These are phyloP conservation scores for Halichoeres trimaculatus DNA, from an alignment of 2,113 vertebrate species.

Conservation along the genomic window DNA sequence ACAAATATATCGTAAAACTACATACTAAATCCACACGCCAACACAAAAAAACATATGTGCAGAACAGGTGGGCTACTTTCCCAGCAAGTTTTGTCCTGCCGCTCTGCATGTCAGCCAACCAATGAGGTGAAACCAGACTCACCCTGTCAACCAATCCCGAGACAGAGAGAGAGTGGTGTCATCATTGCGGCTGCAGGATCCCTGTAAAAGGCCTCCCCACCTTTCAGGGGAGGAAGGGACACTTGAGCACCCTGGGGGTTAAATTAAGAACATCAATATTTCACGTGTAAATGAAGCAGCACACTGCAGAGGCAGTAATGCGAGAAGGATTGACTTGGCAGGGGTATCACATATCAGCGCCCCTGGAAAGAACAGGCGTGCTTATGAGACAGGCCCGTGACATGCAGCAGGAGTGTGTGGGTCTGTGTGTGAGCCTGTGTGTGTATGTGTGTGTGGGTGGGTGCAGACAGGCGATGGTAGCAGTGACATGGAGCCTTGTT, in stretches of 20 bases:
- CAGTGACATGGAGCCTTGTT: constrained; percentile 31
- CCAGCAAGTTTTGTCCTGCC: background rate
- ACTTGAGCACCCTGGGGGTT: constrained; percentile 77
- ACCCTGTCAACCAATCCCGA: constrained; percentile 39
- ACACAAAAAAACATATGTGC: background rate
- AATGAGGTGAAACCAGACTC: constrained; percentile 22
- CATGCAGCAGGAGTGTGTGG: constrained; percentile 36
- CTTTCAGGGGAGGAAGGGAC: constrained; percentile 49
- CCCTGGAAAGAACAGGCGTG: constrained; percentile 68
- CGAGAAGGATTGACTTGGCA: constrained; percentile 70
- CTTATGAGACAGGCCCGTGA: constrained; percentile 42
- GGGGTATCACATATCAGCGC: constrained; percentile 65
- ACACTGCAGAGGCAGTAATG: constrained; percentile 74
- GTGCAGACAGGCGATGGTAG: constrained; percentile 13
- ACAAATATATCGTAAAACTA: background rate
- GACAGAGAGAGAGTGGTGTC: constrained; percentile 14
- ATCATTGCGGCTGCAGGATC: constrained; percentile 1
- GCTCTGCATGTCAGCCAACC: background rate
- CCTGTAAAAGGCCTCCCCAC: constrained; percentile 48
- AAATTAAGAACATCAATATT: constrained; percentile 84
- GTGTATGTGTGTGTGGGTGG: background rate
- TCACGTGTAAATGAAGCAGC: constrained; percentile 83
- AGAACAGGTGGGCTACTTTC: constrained; percentile 29
- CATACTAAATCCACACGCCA: background rate
- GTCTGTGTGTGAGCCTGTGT: constrained; percentile 10